Base-by-base conservation (phyloP, 2,113 vertebrate species). In the Pampusana beccarii region DNA sequence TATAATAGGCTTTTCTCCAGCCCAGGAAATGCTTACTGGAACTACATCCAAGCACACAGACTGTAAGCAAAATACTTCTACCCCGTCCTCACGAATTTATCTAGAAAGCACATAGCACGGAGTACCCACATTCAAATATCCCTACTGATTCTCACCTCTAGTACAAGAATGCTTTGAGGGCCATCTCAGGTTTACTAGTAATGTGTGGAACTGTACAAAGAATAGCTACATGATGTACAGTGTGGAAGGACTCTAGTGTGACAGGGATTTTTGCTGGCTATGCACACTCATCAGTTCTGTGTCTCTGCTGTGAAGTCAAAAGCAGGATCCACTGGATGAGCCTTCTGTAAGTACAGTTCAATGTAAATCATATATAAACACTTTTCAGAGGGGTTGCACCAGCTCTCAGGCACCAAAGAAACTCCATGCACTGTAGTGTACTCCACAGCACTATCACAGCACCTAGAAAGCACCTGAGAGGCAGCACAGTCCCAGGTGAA, bases 341-440 rank as follows among this genome's bases (percentile, higher is more conserved):
- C 10, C 80, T 83, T 66, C 40, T 58, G 7, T 36, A 60, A 85
- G 46, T 16, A 48, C 17, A 10, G 12, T 72, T 25, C 42, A 38
- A 54, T 16, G 26, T 46, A 64, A 64, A 78, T 48, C 56, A 26
- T 3, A 56, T 1, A 38, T 10, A 64, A 56, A 12, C 28, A 33
- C 14, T 6, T 79, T 60, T 75, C n/a, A 67, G 46, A 61, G 19
- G 17, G 29, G 31, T n/a, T 73, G 16, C 31, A 62, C 24, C 26
- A 86, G 28, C 46, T 85, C 17, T 65, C 50, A 54, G 79, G 51
- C 82, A 92, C 10, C 13, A 19, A 51, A 82, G 34, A 65, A 82
- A 5, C 9, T 85, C 42, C 57, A 61, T 0, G 0, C 72, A 13
- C 38, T 44, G 40, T 42, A 53, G 15, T 6, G 29, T n/a, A 28